Conservation (phyloP, 2,797 vertebrate species). For the Trachops cirrhosus region DNA sequence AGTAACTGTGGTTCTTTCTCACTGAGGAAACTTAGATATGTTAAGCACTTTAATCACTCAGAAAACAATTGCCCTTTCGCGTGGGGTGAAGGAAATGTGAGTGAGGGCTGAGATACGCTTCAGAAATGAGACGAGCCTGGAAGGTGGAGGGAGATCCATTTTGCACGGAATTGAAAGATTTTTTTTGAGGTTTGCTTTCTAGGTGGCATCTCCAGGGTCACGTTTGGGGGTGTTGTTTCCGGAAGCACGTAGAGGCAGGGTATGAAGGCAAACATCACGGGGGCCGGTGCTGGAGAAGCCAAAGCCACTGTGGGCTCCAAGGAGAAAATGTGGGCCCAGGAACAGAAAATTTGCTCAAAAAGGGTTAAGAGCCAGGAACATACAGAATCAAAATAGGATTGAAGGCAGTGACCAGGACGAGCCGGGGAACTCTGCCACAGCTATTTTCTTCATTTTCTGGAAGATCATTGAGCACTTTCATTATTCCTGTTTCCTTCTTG, state of each 20-base stretch:
- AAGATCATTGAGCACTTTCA: neutral
- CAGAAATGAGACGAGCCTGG: neutral
- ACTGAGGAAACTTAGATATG: neutral
- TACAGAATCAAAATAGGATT: neutral
- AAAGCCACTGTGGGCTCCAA: neutral
- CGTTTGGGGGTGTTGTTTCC: neutral
- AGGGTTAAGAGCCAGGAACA: slow-evolving; percentile 45
- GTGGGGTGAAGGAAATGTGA: neutral
- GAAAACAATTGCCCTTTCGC: neutral
- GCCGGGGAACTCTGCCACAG: neutral
- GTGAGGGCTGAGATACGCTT: neutral
- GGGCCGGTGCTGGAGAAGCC: neutral
- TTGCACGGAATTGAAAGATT: neutral
- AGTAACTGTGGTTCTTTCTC: neutral
- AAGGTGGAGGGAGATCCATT: neutral
- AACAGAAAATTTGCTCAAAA: slow-evolving; percentile 7
- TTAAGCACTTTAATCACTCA: neutral
- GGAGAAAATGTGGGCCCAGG: neutral
- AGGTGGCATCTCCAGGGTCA: neutral
- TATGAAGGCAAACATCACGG: neutral
- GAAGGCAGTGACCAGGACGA: neutral
- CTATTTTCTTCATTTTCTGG: neutral
- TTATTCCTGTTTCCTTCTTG: neutral
- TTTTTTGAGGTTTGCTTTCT: neutral
- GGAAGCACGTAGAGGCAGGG: accelerated